phyloP scores from a whole-genome alignment of 2,888 invertebrate species.

The Silvanus unidentatus region DNA sequence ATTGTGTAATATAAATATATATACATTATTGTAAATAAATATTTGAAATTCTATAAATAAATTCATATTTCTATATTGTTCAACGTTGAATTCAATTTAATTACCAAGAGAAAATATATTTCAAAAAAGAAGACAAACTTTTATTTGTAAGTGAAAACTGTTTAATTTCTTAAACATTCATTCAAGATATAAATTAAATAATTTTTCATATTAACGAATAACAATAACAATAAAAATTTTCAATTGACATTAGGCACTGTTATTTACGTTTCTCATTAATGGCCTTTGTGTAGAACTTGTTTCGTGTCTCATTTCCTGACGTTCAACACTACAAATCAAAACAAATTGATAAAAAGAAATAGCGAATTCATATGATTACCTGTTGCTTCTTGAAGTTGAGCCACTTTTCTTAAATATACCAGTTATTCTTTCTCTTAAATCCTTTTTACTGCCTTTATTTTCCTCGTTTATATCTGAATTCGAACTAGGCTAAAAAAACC shows the following conservation, averaged over 20 bases:
- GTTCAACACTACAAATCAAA: conserved; percentile 36
- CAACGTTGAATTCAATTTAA: too few relatives aligned
- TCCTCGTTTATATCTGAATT: conserved; percentile 68
- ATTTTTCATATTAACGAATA: too few relatives aligned
- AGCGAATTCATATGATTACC: conserved; percentile 44
- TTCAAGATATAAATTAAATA: too few relatives aligned
- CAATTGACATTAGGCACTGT: conserved; percentile 39
- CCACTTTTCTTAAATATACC: conserved; percentile 74
- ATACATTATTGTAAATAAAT: too few relatives aligned
- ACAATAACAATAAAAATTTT: too few relatives aligned
- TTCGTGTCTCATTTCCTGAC: conserved; percentile 34
- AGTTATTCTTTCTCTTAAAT: conserved; percentile 72
- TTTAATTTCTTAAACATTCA: too few relatives aligned
- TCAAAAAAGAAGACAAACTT: too few relatives aligned
- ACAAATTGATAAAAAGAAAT: not conserved
- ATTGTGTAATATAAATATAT: too few relatives aligned
- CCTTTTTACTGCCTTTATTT: conserved; percentile 60
- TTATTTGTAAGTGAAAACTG: too few relatives aligned
- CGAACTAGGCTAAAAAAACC: conserved; percentile 53
- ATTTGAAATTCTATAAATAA: too few relatives aligned
- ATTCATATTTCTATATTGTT: too few relatives aligned
- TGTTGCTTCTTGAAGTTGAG: conserved; percentile 62
- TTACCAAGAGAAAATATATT: too few relatives aligned
- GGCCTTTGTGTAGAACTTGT: conserved; percentile 49
- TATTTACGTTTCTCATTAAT: conserved; percentile 55